These are phyloP conservation scores for Bradypodion pumilum DNA, from an alignment of 2,797 vertebrate genomes.

Conservation along the genomic window DNA sequence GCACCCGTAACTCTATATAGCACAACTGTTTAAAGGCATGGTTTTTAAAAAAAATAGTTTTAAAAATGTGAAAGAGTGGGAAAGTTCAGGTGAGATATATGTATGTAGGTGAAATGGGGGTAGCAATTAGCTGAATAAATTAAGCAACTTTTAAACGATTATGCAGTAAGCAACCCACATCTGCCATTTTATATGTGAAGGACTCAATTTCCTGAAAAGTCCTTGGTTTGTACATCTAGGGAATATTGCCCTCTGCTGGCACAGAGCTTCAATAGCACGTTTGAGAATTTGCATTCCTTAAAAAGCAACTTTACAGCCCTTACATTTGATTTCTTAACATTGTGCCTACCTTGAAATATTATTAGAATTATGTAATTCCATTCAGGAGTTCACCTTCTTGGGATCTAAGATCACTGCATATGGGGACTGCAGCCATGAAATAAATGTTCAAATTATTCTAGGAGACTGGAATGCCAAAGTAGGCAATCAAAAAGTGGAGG, in stretches of 20 bases:
- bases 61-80: background rate
- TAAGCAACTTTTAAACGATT: background rate
- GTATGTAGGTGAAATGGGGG: background rate
- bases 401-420: no score
- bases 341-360: background rate
- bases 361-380: no score
- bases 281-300: background rate
- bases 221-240: background rate
- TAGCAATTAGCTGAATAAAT: background rate
- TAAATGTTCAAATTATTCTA: no score
- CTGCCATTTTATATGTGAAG: background rate
- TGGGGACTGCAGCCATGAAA: no score
- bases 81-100: background rate
- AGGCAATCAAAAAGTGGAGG: no score
- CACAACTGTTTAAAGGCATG: background rate
- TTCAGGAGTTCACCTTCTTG: no score
- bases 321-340: background rate
- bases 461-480: no score
- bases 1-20: background rate
- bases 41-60: background rate
- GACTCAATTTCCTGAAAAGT: background rate
- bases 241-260: conserved; percentile 24
- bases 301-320: background rate
- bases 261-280: background rate
- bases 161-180: background rate